Evolutionary conservation across 2,888 invertebrate genomes (phyloP).

Genomic region (Trichogramma dendrolimi): DNA sequence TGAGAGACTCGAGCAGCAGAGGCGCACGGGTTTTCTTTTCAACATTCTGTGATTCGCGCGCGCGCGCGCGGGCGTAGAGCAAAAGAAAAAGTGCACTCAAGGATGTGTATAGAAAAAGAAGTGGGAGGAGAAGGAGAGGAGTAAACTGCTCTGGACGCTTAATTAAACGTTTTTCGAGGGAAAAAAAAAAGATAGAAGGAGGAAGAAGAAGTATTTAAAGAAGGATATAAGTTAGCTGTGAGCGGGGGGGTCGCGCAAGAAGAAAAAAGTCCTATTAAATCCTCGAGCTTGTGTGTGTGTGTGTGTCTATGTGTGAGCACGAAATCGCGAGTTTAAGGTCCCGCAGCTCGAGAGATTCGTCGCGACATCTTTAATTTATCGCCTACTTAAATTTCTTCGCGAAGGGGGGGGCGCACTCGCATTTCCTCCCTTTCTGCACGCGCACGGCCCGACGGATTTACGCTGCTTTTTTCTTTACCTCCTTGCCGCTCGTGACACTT

Average conservation of each 20-base stretch:
- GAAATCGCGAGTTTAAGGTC: conserved; percentile 30
- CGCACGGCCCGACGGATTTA: background rate
- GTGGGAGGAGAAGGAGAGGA: background rate
- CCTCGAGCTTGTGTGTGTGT: conserved; percentile 6
- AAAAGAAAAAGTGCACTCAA: background rate
- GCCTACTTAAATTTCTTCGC: conserved; percentile 39
- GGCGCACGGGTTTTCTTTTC: no score
- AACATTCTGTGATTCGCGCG: no score
- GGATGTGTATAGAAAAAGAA: background rate
- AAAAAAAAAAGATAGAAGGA: background rate
- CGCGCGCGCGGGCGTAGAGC: no score
- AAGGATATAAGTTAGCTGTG: conserved; percentile 27
- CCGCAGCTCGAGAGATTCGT: conserved; percentile 26
- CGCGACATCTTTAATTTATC: conserved; percentile 44
- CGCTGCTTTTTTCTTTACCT: background rate
- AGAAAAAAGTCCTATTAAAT: conserved; percentile 39
- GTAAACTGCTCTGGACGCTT: background rate
- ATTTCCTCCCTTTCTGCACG: background rate
- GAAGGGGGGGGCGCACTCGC: background rate
- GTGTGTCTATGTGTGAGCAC: conserved; percentile 21
- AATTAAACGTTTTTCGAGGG: no score
- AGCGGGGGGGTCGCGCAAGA: conserved; percentile 27
- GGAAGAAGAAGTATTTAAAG: background rate
- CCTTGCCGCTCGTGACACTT: background rate
- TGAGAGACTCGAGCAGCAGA: no score